These are phyloP conservation scores for Phrynocephalus versicolor DNA, from an alignment of 2,113 vertebrate genomes.

Conservation along the genomic window DNA sequence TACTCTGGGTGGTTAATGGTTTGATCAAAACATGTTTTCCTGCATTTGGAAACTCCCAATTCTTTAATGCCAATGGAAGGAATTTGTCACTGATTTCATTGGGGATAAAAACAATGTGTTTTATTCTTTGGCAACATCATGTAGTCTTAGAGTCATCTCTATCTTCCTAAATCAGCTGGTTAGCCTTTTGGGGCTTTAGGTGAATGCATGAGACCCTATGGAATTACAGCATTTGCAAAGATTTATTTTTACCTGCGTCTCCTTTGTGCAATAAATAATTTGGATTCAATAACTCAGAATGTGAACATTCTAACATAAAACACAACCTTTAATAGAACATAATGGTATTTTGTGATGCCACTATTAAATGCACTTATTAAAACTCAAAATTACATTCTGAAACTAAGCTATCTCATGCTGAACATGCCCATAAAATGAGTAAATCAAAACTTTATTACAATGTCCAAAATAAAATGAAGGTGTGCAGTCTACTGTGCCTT, in stretches of 20 bases:
- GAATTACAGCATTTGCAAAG: conserved; percentile 43
- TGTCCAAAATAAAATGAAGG: accelerated
- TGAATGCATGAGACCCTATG: conserved; percentile 46
- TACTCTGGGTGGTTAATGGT: too few relatives aligned
- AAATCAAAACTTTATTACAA: conserved; percentile 29
- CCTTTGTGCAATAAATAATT: conserved; percentile 36
- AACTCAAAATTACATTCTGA: conserved; percentile 22
- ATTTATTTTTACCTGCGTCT: conserved; percentile 34
- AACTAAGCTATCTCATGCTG: conserved; percentile 17
- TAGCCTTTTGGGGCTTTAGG: conserved; percentile 50
- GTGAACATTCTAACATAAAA: conserved; percentile 12
- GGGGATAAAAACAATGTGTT: neutral
- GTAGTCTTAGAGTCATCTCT: conserved; percentile 33
- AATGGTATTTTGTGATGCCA: conserved; percentile 30
- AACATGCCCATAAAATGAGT: conserved; percentile 22
- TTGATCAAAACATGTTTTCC: neutral
- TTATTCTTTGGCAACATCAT: neutral
- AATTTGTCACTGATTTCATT: neutral
- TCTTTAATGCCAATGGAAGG: neutral
- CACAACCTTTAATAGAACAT: conserved; percentile 27
- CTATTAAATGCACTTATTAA: conserved; percentile 26
- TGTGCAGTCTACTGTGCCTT: conserved; percentile 3
- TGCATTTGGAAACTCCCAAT: neutral
- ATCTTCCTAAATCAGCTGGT: conserved; percentile 42
- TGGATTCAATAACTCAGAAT: conserved; percentile 13